Base-by-base conservation (phyloP, 2,888 invertebrate genomes). In the Latrodectus elegans region DNA sequence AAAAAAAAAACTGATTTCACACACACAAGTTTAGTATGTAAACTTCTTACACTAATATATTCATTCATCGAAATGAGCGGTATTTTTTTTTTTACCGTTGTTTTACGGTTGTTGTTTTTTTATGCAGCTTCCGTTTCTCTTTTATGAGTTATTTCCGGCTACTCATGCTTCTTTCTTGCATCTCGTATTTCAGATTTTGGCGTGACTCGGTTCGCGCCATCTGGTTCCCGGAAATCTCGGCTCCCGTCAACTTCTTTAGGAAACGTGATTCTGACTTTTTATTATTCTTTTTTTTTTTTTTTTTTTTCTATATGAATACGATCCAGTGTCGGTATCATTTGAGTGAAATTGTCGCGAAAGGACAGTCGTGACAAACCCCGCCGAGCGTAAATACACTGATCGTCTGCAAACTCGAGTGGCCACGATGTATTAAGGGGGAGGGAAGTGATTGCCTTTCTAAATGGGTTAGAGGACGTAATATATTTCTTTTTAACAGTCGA, bases 401-500 rank as follows among this genome's bases (percentile, higher is more conserved):
- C n/a, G 60, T n/a, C 60, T 60, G 11, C n/a, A 60, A 12, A 10
- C n/a, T 60, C 60, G 10, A 60, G n/a, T 11, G 60, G n/a, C n/a
- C 14, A 12, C n/a, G 60, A n/a, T 60, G n/a, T 15, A n/a, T 60
- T 12, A 60, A 15, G n/a, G 14, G 60, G 60, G n/a, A 60, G n/a
- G 60, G n/a, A 60, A 38, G 3, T 38, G 38, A 60, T 15, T 15
- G 14, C 14, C n/a, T 6, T 60, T 60, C 60, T 12, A 60, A 60
- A 60, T 60, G 60, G 60, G 60, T 60, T 60, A n/a, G n/a, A 60
- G 60, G n/a, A 60, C n/a, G 60, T 12, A 60, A 60, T 60, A 60
- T 60, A 11, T 60, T n/a, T 60, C n/a, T 15, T 60, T 11, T 12
- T n/a, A 12, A n/a, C 60, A 60, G 60, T 15, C 10, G 60, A 60